Percentiles rank a stretch among this genome's conserved stretches.
Evolutionary conservation across 2,888 invertebrate genomes (phyloP).

Genomic region (Amblyjoppa proteus): DNA sequence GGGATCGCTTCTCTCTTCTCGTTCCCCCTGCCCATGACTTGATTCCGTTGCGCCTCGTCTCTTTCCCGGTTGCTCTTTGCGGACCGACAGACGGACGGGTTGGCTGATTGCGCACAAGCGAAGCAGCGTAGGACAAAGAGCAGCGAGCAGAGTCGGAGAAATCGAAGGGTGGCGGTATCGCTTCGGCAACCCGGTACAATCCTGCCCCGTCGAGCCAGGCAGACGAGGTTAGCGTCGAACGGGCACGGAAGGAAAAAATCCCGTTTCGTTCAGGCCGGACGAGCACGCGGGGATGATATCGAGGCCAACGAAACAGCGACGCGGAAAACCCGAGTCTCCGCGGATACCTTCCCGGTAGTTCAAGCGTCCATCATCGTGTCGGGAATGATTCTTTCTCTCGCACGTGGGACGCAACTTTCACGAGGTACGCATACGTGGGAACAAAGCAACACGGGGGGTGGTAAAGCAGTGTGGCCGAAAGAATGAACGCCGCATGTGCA

Average conservation of each 20-base stretch:
- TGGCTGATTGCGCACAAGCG: constrained; percentile 71
- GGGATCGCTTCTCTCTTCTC: constrained; percentile 51
- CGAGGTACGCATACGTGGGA: background rate
- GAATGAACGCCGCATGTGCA: background rate
- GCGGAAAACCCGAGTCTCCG: background rate
- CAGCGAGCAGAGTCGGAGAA: constrained; percentile 3
- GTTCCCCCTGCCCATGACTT: constrained; percentile 34
- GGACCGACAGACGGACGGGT: constrained; percentile 65
- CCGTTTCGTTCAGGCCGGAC: background rate
- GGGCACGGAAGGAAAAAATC: background rate
- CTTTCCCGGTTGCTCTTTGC: constrained; percentile 20
- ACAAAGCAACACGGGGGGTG: background rate
- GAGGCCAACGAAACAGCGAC: constrained; percentile 3
- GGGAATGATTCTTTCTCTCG: background rate
- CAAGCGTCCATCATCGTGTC: background rate
- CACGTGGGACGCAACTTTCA: background rate
- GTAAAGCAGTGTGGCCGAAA: background rate
- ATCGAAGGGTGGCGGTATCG: constrained; percentile 14
- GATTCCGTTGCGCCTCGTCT: constrained; percentile 47
- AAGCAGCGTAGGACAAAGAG: constrained; percentile 36
- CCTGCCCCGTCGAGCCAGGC: background rate
- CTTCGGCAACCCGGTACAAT: constrained; percentile 47
- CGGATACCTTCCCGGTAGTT: background rate
- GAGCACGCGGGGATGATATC: background rate
- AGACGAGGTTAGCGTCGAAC: background rate